phyloP scores from a whole-genome alignment of 2,888 invertebrate genomes.

The Epinotia bilunana region DNA sequence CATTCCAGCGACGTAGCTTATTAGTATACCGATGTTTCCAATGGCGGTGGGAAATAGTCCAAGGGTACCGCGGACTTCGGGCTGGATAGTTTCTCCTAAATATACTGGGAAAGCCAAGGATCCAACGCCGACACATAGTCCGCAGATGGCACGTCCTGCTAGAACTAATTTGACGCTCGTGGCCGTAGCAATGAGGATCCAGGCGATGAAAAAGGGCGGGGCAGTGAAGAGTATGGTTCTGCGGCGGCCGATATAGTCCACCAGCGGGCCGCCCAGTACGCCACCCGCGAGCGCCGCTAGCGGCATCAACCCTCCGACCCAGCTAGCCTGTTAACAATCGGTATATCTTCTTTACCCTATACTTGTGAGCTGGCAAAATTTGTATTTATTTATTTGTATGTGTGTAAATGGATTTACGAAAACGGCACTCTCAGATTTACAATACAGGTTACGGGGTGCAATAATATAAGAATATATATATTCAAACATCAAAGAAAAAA shows the following conservation, averaged over 20 bases:
- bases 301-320: conserved; percentile 96
- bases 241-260: conserved; percentile 94
- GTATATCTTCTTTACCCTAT: not conserved
- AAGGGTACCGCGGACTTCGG: conserved; percentile 95
- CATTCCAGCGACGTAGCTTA: conserved; percentile 92
- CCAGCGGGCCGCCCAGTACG: conserved; percentile 91
- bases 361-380: too few relatives aligned
- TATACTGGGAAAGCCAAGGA: conserved; percentile 96
- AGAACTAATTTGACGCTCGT: conserved; percentile 89
- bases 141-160: conserved; percentile 91
- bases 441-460: not conserved
- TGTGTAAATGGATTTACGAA: too few relatives aligned
- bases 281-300: conserved; percentile 94
- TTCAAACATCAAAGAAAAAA: not conserved
- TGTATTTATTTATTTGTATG: too few relatives aligned
- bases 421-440: too few relatives aligned
- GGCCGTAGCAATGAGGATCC: conserved; percentile 92
- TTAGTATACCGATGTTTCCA: conserved; percentile 92
- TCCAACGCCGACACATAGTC: conserved; percentile 94
- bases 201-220: conserved; percentile 91
- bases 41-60: conserved; percentile 94
- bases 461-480: not conserved
- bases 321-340: conserved; percentile 86
- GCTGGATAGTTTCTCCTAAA: conserved; percentile 96
- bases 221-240: conserved; percentile 92